These are phyloP conservation scores for Acanthiza pusilla DNA, from an alignment of 2,797 vertebrate genomes.

Conservation along the genomic window DNA sequence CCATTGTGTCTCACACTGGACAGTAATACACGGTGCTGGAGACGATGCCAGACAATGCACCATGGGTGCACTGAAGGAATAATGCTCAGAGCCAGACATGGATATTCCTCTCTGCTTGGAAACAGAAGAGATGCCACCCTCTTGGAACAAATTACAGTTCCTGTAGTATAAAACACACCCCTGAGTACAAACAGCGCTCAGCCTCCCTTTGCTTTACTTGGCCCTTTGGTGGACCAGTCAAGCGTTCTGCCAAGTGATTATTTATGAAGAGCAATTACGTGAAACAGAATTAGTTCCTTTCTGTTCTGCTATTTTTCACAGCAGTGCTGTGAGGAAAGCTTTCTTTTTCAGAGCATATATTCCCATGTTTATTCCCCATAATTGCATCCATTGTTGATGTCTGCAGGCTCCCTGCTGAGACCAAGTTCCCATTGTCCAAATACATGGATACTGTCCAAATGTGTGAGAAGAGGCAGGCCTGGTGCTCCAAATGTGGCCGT, in stretches of 20 bases:
- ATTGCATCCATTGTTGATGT: slow-evolving; percentile 1
- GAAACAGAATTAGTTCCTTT: slow-evolving; percentile 20
- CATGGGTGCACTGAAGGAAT: background rate
- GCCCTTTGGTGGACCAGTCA: background rate
- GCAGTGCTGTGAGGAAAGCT: background rate
- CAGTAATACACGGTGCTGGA: background rate
- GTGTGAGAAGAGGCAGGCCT: background rate
- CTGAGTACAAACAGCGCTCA: background rate
- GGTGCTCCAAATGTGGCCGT: rapidly evolving
- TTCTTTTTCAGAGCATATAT: background rate
- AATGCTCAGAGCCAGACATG: background rate
- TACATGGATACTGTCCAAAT: background rate
- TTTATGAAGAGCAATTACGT: slow-evolving; percentile 27
- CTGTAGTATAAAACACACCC: background rate
- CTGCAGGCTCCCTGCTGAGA: background rate
- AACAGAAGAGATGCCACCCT: background rate
- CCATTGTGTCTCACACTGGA: rapidly evolving
- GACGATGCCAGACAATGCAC: rapidly evolving
- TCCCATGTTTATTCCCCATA: background rate
- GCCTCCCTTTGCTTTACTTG: background rate
- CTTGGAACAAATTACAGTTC: background rate
- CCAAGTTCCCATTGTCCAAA: background rate
- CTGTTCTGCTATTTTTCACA: slow-evolving; percentile 27
- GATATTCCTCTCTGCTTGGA: background rate
- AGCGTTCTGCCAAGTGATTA: slow-evolving; percentile 5